Evolutionary conservation across 2,113 vertebrate genomes (phyloP).

Genomic region (Hypomesus transpacificus): DNA sequence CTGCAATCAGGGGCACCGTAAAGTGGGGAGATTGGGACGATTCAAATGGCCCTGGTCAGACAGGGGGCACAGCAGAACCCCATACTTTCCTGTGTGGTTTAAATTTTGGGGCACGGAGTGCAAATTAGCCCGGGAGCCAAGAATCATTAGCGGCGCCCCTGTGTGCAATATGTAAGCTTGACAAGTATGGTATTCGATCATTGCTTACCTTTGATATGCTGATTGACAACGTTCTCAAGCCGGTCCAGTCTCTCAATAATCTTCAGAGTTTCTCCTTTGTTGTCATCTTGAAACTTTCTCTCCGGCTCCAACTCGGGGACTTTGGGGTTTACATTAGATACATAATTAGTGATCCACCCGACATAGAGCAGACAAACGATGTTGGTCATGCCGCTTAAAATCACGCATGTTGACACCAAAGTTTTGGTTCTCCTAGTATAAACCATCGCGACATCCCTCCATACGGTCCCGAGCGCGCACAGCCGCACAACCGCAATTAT

Average conservation of each 20-base stretch:
- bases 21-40: too few relatives aligned
- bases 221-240: conserved; percentile 93
- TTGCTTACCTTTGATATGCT: conserved; percentile 92
- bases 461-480: conserved; percentile 61
- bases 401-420: conserved; percentile 97
- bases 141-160: too few relatives aligned
- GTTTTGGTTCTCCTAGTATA: conserved; percentile 97
- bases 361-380: conserved; percentile 94
- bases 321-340: conserved; percentile 87
- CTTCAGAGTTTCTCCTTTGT: conserved; percentile 87
- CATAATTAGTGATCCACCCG: conserved; percentile 96
- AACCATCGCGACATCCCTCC: conserved; percentile 91
- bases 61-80: too few relatives aligned
- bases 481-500: not conserved
- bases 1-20: too few relatives aligned
- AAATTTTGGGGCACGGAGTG: too few relatives aligned
- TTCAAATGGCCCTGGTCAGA: too few relatives aligned
- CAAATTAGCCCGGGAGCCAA: too few relatives aligned
- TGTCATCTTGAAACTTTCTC: conserved; percentile 88
- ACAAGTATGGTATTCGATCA: not conserved
- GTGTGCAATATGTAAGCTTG: too few relatives aligned
- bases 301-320: conserved; percentile 82
- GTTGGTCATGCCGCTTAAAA: conserved; percentile 97
- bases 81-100: too few relatives aligned
- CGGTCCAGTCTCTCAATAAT: conserved; percentile 93